Conservation (phyloP, 1,140 invertebrate species). For the Dryas iulia region DNA sequence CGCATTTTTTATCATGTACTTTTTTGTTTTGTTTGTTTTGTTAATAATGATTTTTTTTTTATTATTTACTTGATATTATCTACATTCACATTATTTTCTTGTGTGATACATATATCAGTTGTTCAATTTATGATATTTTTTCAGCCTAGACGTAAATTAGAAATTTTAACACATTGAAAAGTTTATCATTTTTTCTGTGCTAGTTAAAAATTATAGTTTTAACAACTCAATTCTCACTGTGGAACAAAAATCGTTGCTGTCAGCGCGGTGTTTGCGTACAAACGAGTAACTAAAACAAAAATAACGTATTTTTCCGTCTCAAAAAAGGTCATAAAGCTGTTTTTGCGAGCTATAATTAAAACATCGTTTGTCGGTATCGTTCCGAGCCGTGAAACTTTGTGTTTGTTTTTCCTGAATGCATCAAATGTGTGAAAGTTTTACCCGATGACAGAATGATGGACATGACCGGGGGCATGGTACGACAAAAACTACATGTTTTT, state of each 20-base stretch:
- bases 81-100: no score
- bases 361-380: constrained; percentile 34
- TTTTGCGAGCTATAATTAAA: constrained; percentile 37
- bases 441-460: constrained; percentile 37
- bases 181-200: neutral
- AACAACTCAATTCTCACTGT: neutral
- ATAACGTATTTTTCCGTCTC: constrained; percentile 12
- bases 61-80: neutral
- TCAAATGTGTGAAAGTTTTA: constrained; percentile 37
- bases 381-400: constrained; percentile 24
- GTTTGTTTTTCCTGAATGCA: constrained; percentile 31
- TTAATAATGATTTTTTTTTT: neutral
- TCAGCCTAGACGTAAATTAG: neutral
- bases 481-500: constrained; percentile 12
- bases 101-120: no score
- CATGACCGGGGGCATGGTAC: constrained; percentile 9
- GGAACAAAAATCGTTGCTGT: neutral
- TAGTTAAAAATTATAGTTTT: constrained; percentile 4
- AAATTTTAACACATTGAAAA: neutral
- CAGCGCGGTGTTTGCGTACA: neutral
- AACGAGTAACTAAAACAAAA: constrained; percentile 5
- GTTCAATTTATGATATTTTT: neutral
- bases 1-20: no score
- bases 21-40: no score
- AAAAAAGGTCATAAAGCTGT: constrained; percentile 23